Conservation (phyloP, 2,113 vertebrate species). For the Xiphophorus maculatus region DNA sequence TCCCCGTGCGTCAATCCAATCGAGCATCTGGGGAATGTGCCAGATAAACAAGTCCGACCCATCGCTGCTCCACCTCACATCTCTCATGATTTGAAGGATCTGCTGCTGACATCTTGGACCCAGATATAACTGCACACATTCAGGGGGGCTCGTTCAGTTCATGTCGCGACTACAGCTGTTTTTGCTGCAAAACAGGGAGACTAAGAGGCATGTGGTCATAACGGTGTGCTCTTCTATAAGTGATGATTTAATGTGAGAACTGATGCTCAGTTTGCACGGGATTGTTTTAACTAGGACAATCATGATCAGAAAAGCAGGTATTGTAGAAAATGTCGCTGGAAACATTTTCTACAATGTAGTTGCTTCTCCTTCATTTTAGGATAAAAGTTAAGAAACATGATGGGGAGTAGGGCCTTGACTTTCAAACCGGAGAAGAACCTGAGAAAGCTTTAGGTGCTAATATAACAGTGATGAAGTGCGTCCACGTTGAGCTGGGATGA, state of each 20-base stretch:
- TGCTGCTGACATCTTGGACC: neutral
- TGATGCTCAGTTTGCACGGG: neutral
- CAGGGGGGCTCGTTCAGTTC: neutral
- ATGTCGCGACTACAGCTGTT: neutral
- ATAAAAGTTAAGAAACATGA: neutral
- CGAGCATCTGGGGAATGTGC: neutral
- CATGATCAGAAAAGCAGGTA: neutral
- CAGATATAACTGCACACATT: neutral
- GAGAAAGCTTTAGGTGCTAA: conserved; percentile 11
- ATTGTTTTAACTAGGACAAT: conserved; percentile 10
- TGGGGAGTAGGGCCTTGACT: neutral
- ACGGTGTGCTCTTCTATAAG: neutral
- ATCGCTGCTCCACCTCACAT: neutral
- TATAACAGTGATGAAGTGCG: conserved; percentile 8
- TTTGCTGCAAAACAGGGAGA: neutral
- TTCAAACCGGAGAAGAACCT: neutral
- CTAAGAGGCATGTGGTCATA: neutral
- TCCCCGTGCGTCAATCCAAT: neutral
- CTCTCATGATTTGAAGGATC: neutral
- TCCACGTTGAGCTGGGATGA: conserved; percentile 19
- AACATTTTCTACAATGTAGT: too few relatives aligned
- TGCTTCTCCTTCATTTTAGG: neutral
- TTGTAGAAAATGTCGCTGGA: conserved; percentile 9
- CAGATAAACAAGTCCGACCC: neutral
- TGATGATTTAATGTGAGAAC: conserved; percentile 10